These are phyloP conservation scores for Gnatocerus cornutus DNA, from an alignment of 2,888 invertebrate species.

Conservation along the genomic window DNA sequence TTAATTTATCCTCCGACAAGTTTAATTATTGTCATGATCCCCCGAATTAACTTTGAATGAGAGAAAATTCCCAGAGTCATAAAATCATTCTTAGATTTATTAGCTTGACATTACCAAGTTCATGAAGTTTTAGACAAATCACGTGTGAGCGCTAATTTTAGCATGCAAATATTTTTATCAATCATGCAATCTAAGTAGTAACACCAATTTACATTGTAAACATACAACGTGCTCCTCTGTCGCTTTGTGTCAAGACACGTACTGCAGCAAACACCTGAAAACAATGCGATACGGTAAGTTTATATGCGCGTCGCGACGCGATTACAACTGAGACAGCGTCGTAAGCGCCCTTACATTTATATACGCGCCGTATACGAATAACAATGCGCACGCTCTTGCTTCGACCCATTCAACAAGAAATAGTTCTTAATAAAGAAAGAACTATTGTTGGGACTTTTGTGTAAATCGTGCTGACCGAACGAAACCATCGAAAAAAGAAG, in stretches of 20 bases:
- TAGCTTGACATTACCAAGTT: conserved; percentile 26
- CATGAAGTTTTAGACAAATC: not conserved
- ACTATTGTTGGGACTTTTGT: conserved; percentile 33
- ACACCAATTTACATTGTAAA: conserved; percentile 38
- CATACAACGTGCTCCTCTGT: conserved; percentile 41
- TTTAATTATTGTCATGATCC: conserved; percentile 42
- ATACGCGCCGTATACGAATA: conserved; percentile 50
- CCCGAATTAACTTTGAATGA: conserved; percentile 21
- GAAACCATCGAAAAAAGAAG: not conserved
- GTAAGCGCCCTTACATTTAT: conserved; percentile 55
- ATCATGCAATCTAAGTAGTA: conserved; percentile 36
- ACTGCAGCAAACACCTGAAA: conserved; percentile 41
- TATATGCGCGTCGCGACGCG: conserved; percentile 56
- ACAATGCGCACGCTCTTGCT: conserved; percentile 52
- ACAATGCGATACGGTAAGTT: conserved; percentile 27
- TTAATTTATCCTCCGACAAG: conserved; percentile 39
- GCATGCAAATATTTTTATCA: conserved; percentile 35
- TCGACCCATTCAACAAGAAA: conserved; percentile 49
- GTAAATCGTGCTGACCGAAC: conserved; percentile 22
- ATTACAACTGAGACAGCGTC: conserved; percentile 52
- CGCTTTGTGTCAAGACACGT: conserved; percentile 26
- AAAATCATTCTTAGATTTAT: conserved; percentile 46
- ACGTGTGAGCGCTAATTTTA: conserved; percentile 36
- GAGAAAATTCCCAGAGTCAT: conserved; percentile 23
- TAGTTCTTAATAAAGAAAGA: conserved; percentile 41